phyloP scores from a whole-genome alignment of 1,140 invertebrate genomes.

The Drosophila simulans region DNA sequence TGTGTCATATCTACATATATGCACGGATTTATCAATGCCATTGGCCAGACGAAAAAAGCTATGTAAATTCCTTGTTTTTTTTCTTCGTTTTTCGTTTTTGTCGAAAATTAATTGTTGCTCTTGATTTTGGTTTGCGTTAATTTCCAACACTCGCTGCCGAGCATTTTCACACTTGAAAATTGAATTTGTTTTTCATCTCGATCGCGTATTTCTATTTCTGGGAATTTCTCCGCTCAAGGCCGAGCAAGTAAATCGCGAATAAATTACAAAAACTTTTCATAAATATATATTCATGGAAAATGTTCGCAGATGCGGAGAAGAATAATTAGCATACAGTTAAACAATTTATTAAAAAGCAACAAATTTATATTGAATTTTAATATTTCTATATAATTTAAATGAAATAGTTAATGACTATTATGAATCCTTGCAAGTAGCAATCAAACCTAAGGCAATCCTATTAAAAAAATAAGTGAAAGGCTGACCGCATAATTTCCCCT shows the following conservation, averaged over 20 bases:
- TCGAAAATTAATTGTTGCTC: constrained; percentile 41
- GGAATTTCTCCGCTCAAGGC: constrained; percentile 20
- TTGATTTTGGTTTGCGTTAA: constrained; percentile 11
- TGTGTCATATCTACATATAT: constrained; percentile 5
- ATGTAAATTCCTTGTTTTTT: constrained; percentile 8
- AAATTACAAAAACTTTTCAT: constrained; percentile 14
- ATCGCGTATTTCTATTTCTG: constrained; percentile 22
- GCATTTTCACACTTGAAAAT: constrained; percentile 50
- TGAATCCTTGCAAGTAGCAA: too few species aligned
- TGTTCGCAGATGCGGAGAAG: not conserved
- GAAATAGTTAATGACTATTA: too few species aligned
- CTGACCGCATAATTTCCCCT: constrained; percentile 10
- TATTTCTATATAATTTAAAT: not conserved
- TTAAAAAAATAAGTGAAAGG: constrained; percentile 4
- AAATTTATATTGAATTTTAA: too few species aligned
- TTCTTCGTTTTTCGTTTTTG: constrained; percentile 4
- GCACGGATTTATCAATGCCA: constrained; percentile 48
- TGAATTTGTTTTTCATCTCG: constrained; percentile 6
- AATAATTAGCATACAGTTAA: not conserved
- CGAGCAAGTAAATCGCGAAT: constrained; percentile 29
- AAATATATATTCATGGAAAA: constrained; percentile 3
- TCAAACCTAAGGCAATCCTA: not conserved
- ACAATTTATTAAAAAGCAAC: too few species aligned
- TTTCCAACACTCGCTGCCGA: constrained; percentile 17
- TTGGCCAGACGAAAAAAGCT: constrained; percentile 1